Conservation (phyloP, 2,797 vertebrate genomes). For the Luscinia megarhynchos region DNA sequence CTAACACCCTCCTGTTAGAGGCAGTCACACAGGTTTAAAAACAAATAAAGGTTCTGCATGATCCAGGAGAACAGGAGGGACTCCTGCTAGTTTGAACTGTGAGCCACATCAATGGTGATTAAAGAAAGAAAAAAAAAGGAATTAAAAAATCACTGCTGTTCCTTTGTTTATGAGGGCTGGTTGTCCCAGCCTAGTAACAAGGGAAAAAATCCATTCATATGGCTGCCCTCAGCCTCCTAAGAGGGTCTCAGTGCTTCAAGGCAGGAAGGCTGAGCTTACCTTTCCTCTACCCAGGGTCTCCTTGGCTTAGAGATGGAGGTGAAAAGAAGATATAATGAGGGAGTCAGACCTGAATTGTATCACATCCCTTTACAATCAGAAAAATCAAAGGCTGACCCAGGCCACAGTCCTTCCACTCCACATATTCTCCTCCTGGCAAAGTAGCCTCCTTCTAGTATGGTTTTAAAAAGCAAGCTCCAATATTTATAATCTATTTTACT, state of each 20-base stretch:
- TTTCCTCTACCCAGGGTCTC: not conserved
- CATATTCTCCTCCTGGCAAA: not conserved
- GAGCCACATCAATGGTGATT: not conserved
- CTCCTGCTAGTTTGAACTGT: not conserved
- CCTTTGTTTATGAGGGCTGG: not conserved
- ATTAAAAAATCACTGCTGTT: accelerated
- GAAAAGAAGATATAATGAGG: not conserved
- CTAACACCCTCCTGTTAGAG: not conserved
- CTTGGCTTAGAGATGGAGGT: not conserved
- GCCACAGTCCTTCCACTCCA: not conserved
- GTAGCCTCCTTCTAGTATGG: not conserved
- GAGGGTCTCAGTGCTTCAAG: not conserved
- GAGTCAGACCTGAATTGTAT: not conserved
- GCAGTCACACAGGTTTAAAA: not conserved
- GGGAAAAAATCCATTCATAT: not conserved
- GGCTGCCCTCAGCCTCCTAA: not conserved
- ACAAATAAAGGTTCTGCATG: not conserved
- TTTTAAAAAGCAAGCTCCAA: not conserved
- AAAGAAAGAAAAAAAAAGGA: not conserved
- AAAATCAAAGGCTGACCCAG: not conserved
- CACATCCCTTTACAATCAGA: not conserved
- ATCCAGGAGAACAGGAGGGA: not conserved
- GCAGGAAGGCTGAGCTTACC: not conserved
- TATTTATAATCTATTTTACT: not conserved
- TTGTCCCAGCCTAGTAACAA: not conserved